A percentile compares a stretch with the other conserved stretches of the same genome.
Conservation (phyloP, 2,113 vertebrate genomes). For the Hippocampus barbouri region DNA sequence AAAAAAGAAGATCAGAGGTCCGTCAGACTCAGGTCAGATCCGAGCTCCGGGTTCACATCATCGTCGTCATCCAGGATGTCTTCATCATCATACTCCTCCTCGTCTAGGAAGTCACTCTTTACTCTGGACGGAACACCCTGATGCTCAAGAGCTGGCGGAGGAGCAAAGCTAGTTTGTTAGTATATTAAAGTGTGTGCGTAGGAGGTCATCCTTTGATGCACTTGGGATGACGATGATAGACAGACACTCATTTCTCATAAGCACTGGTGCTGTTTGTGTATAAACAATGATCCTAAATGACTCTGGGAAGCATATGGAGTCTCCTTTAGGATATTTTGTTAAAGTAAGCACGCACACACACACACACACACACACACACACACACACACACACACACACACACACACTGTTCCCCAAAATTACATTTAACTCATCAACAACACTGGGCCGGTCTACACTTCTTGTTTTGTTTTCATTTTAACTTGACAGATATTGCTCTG, state of each 20-base stretch:
- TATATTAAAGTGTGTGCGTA: conserved; percentile 8
- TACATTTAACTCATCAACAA: conserved; percentile 10
- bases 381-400: neutral
- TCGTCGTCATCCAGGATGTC: conserved; percentile 35
- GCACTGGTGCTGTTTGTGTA: conserved; percentile 3
- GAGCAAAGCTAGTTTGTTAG: conserved; percentile 28
- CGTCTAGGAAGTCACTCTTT: conserved; percentile 57
- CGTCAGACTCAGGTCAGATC: conserved; percentile 71
- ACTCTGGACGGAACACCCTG: conserved; percentile 43
- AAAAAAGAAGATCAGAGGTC: conserved; percentile 64
- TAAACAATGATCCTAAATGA: conserved; percentile 31
- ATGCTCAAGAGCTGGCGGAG: conserved; percentile 33
- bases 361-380: too few species aligned
- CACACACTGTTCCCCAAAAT: conserved; percentile 3
- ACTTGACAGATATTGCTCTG: too few species aligned
- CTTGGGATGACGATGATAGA: conserved; percentile 32
- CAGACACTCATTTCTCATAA: conserved; percentile 37
- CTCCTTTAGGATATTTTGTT: conserved; percentile 49
- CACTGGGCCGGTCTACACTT: too few species aligned
- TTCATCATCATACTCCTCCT: conserved; percentile 45
- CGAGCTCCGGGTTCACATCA: conserved; percentile 47
- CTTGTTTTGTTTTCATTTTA: too few species aligned
- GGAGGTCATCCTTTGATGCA: conserved; percentile 9
- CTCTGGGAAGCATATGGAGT: conserved; percentile 56
- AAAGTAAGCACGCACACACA: conserved; percentile 19